A percentile compares a stretch with the other conserved stretches of the same genome.
phyloP scores from a whole-genome alignment of 2,113 vertebrate species.

The Anoplopoma fimbria region DNA sequence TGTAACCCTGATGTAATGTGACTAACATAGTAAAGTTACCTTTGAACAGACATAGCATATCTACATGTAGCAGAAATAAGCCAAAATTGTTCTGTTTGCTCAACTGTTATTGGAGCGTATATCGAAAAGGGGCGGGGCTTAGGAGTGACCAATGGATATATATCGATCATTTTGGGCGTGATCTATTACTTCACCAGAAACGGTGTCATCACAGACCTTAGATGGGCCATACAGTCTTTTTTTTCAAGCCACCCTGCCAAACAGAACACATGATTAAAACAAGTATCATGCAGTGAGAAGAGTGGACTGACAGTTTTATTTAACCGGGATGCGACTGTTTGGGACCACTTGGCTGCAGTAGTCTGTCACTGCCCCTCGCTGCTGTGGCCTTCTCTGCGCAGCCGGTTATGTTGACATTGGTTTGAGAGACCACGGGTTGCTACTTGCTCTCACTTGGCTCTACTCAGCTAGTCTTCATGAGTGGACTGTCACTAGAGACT shows the following conservation, averaged over 20 bases:
- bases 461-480: background rate
- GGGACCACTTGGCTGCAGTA: background rate
- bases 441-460: background rate
- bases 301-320: background rate
- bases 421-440: background rate
- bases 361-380: background rate
- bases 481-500: slow-evolving; percentile 9
- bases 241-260: background rate
- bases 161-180: background rate
- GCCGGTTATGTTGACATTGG: background rate
- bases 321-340: background rate
- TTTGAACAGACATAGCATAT: background rate
- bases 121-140: background rate
- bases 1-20: background rate
- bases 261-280: background rate
- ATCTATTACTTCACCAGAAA: background rate
- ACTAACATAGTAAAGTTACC: background rate
- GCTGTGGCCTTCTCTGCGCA: background rate
- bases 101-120: background rate
- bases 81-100: background rate
- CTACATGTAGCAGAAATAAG: background rate
- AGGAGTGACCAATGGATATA: background rate
- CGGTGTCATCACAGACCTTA: background rate
- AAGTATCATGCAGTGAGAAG: background rate
- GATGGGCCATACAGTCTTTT: background rate